phyloP scores from a whole-genome alignment of 2,113 vertebrate species.

The Bos taurus region DNA sequence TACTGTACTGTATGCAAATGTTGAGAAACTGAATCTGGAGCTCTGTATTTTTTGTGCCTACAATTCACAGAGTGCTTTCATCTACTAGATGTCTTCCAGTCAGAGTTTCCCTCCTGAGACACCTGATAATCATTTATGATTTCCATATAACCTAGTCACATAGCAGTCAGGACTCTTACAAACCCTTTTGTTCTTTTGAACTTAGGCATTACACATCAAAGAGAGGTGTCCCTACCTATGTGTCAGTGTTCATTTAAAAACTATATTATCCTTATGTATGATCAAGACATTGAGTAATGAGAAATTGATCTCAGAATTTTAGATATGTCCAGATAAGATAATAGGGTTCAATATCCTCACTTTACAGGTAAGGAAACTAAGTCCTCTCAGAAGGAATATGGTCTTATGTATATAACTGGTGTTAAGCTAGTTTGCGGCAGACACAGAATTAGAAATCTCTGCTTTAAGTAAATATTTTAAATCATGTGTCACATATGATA shows the following conservation, averaged over 20 bases:
- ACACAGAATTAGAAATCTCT: neutral
- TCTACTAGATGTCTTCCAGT: too few species aligned
- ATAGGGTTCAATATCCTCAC: neutral
- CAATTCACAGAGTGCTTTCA: too few species aligned
- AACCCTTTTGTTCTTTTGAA: neutral
- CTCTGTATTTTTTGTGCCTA: too few species aligned
- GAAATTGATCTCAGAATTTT: neutral
- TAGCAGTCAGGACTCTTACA: neutral
- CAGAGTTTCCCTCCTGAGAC: too few species aligned
- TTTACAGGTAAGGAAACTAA: neutral
- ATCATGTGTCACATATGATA: neutral
- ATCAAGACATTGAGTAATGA: neutral
- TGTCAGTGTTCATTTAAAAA: neutral
- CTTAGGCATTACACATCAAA: neutral
- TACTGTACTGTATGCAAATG: too few species aligned
- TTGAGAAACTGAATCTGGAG: too few species aligned
- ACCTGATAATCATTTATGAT: fast-evolving
- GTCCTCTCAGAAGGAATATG: neutral
- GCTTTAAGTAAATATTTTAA: neutral
- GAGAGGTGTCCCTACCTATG: neutral
- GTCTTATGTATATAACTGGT: neutral
- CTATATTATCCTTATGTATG: neutral
- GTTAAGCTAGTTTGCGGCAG: neutral
- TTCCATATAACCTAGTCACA: neutral
- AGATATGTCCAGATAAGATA: neutral